phyloP scores from a whole-genome alignment of 2,888 invertebrate genomes.

The Venustoraphidia nigricollis region DNA sequence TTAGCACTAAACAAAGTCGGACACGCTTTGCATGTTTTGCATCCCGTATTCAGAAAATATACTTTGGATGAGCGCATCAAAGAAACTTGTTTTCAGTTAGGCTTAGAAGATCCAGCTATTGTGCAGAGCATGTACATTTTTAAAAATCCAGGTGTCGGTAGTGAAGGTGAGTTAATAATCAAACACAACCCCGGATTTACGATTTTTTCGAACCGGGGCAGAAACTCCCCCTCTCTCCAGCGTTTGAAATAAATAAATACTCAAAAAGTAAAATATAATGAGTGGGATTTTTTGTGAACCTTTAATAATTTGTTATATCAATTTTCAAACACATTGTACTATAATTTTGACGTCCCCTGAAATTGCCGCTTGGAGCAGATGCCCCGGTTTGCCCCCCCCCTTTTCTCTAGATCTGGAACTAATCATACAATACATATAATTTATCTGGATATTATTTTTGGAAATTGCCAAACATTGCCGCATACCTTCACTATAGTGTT shows the following conservation, averaged over 20 bases:
- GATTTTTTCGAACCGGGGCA: too few species aligned
- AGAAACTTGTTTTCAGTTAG: constrained; percentile 54
- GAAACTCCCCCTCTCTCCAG: too few species aligned
- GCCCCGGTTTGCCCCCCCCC: too few species aligned
- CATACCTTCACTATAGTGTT: background rate
- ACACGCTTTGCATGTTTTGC: constrained; percentile 71
- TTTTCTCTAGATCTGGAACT: too few species aligned
- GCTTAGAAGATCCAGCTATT: constrained; percentile 64
- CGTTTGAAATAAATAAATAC: too few species aligned
- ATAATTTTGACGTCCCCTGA: too few species aligned
- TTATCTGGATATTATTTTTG: background rate
- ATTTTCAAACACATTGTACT: too few species aligned
- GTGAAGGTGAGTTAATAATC: constrained; percentile 48
- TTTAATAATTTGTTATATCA: too few species aligned
- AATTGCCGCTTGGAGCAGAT: too few species aligned
- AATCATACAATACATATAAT: background rate
- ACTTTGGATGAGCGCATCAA: constrained; percentile 77
- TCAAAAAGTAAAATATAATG: too few species aligned
- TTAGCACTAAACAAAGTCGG: constrained; percentile 72
- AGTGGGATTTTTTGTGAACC: too few species aligned
- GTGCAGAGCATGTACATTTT: constrained; percentile 97
- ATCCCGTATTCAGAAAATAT: constrained; percentile 64
- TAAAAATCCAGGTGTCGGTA: constrained; percentile 84
- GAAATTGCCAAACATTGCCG: background rate
- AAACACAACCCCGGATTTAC: too few species aligned